Evolutionary conservation across 2,113 vertebrate genomes (phyloP).

Genomic region (Colinus virginianus): DNA sequence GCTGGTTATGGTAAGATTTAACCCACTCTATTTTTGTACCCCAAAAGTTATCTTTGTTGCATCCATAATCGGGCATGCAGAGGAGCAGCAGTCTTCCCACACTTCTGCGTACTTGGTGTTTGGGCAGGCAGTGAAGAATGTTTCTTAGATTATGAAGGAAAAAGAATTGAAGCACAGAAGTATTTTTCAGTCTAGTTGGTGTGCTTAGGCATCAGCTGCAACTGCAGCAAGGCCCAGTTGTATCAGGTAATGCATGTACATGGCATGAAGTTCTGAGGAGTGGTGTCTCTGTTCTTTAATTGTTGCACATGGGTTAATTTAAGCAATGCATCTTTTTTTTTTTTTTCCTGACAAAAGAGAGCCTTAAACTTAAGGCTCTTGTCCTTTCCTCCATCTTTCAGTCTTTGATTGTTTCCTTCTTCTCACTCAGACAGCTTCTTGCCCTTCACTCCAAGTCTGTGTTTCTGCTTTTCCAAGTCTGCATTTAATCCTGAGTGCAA

Average conservation of each 20-base stretch:
- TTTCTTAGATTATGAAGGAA: neutral
- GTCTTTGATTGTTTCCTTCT: neutral
- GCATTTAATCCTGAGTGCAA: neutral
- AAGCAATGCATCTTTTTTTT: rapidly evolving
- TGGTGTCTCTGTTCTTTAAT: neutral
- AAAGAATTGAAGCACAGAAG: neutral
- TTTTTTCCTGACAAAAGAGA: neutral
- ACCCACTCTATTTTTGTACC: neutral
- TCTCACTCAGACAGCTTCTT: neutral
- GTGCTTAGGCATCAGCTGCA: neutral
- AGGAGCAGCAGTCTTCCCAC: neutral
- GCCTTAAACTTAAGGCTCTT: neutral
- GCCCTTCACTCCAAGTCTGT: neutral
- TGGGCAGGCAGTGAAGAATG: neutral
- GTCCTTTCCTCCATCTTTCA: neutral
- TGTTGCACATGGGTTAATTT: neutral
- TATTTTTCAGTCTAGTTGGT: neutral
- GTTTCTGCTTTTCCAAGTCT: neutral
- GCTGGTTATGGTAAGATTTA: constrained; percentile 85
- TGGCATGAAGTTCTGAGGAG: neutral
- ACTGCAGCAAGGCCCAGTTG: neutral
- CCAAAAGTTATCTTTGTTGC: neutral
- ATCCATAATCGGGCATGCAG: neutral
- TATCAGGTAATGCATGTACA: neutral
- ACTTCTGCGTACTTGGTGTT: neutral